These are phyloP conservation scores for Parazoanthus darwini DNA, from an alignment of 92 coral and sea anemone genomes.

Conservation along the genomic window DNA sequence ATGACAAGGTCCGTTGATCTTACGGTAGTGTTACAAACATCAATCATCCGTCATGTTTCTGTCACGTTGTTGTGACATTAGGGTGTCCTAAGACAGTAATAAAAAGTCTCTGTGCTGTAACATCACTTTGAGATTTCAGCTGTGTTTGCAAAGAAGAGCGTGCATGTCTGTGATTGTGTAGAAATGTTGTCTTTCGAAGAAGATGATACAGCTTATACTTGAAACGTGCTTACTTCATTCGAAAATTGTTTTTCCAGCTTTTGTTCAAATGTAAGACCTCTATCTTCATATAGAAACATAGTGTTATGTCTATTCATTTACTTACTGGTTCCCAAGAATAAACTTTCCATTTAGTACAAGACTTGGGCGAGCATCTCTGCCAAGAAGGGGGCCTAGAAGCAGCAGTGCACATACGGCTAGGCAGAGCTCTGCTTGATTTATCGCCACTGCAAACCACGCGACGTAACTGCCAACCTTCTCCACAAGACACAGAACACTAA, in stretches of 20 bases:
- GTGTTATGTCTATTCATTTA: not conserved
- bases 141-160: not conserved
- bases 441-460: slow-evolving; percentile 17
- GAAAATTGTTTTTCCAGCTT: not conserved
- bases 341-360: slow-evolving; percentile 34
- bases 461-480: slow-evolving; percentile 44
- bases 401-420: slow-evolving; percentile 27
- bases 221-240: too few species aligned
- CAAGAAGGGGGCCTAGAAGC: slow-evolving; percentile 24
- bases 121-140: not conserved
- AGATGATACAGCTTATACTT: not conserved
- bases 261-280: not conserved
- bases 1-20: too few species aligned
- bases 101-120: not conserved
- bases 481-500: slow-evolving; percentile 42
- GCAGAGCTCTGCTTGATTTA: slow-evolving; percentile 31
- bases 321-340: slow-evolving; percentile 41
- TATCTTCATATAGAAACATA: not conserved
- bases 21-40: too few species aligned
- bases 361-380: slow-evolving; percentile 42
- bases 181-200: too few species aligned
- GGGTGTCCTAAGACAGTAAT: not conserved
- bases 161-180: too few species aligned
- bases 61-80: not conserved
- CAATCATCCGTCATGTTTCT: not conserved